Base-by-base conservation (phyloP, 2,888 invertebrate genomes). In the Drosophila antonietae region DNA sequence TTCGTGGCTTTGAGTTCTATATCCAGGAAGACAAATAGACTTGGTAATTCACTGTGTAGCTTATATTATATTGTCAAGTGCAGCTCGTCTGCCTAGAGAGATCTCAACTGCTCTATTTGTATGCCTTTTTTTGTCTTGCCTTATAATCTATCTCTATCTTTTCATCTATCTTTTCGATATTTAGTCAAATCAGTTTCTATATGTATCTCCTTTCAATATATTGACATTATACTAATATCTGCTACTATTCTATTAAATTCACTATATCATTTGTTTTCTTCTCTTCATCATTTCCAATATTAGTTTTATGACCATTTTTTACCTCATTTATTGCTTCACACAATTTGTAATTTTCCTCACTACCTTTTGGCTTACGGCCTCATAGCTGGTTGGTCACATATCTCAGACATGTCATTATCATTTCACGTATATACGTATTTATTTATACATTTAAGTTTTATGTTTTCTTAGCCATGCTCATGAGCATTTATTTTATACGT, bases 401-500 rank as follows among this genome's bases (percentile, higher is more conserved):
- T 37, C 20, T 18, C 14, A 2, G 39, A 12, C 41, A 31, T 31
- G 31, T 55, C 55, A 55, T 39, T 15, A 39, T 8, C 47, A 2
- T 49, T 18, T 18, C 49, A 49, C n/a, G 12, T 28, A 28, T 15
- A 15, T 28, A 3, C 28, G 15, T 28, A 31, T 31, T 12, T 51
- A 18, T 49, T 7, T 31, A 15, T n/a, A 20, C 14, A 18, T 18
- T 49, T 20, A 15, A 31, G 39, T 14, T 35, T 41, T 18, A 64
- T 41, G 41, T 9, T 4, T 41, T 41, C 33, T 18, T 41, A 28
- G 41, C 33, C 15, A 23, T 37, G 31, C 31, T 47, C 47, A 37
- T 66, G 37, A 51, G 18, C 35, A 64, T 49, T 51, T 49, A 43
- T 51, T 41, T 37, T 63, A 28, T 41, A 7, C 12, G 23, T 51